Evolutionary conservation across 2,797 vertebrate genomes (phyloP).

Genomic region (Nasua narica): DNA sequence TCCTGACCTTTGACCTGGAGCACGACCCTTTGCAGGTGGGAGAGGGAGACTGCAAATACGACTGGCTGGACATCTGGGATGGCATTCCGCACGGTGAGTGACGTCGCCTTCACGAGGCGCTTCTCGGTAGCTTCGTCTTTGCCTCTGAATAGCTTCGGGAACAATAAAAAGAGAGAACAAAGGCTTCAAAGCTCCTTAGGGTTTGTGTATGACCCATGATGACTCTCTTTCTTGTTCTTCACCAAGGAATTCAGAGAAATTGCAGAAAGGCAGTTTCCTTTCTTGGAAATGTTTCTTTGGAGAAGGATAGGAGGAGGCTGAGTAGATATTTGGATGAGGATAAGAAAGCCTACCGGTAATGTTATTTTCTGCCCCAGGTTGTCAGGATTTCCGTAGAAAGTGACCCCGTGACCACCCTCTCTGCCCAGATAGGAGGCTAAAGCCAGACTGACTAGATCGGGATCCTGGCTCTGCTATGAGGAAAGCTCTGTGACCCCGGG

Average conservation of each 20-base stretch:
- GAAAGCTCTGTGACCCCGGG: background rate
- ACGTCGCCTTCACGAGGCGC: background rate
- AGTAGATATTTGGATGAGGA: background rate
- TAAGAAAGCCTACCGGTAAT: background rate
- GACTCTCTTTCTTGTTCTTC: background rate
- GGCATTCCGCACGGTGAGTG: slow-evolving; percentile 94
- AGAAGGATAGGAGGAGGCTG: background rate
- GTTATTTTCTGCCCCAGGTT: background rate
- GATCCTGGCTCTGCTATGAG: background rate
- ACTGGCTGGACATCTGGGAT: slow-evolving; percentile 99
- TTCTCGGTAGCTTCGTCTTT: background rate
- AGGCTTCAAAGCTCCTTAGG: background rate
- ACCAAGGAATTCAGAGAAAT: background rate
- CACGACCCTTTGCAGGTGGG: slow-evolving; percentile 94
- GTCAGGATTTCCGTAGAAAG: background rate
- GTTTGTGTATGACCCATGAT: background rate
- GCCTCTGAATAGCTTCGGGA: slow-evolving; percentile 36
- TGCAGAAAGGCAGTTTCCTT: background rate
- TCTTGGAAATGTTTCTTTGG: background rate
- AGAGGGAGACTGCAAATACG: slow-evolving; percentile 97
- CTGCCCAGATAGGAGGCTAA: background rate
- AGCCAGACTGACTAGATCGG: background rate
- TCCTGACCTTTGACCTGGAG: slow-evolving; percentile 97
- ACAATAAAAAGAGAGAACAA: background rate
- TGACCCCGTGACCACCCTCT: background rate